Percentiles rank a stretch among this genome's conserved stretches.
Conservation (phyloP, 92 coral and sea anemone species). For the Phenganax subtilis region DNA sequence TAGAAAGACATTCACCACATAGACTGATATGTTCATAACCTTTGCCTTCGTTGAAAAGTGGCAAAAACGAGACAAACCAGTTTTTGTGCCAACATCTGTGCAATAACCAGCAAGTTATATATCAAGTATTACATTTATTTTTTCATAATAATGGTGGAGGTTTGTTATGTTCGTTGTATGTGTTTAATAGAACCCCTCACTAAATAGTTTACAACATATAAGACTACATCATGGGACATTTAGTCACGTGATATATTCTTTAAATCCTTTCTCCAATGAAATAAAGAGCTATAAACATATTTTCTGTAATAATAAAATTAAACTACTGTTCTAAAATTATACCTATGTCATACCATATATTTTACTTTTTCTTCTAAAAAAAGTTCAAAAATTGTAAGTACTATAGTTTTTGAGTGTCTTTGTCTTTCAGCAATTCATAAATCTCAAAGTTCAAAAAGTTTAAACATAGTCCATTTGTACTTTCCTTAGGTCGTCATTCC, state of each 20-base stretch:
- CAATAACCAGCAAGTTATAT: no score
- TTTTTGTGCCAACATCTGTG: no score
- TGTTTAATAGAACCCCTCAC: no score
- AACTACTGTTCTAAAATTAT: not conserved
- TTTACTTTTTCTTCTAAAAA: not conserved
- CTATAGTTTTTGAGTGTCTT: not conserved
- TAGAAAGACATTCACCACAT: no score
- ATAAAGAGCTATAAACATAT: not conserved
- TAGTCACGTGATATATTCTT: not conserved
- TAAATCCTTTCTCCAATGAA: conserved; percentile 10
- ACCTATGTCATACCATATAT: not conserved
- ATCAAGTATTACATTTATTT: no score
- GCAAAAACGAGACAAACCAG: no score
- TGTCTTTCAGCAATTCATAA: not conserved
- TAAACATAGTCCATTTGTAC: not conserved
- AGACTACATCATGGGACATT: not conserved
- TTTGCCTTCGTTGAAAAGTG: no score
- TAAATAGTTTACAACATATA: no score
- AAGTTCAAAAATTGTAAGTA: not conserved
- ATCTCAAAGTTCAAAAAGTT: not conserved
- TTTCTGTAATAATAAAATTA: not conserved
- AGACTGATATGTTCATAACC: no score
- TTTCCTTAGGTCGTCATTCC: not conserved
- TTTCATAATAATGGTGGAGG: no score
- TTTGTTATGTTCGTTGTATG: no score